A percentile compares a stretch with the other conserved stretches of the same genome.
Evolutionary conservation across 2,797 vertebrate species (phyloP).

Genomic region (Meda fulgida): DNA sequence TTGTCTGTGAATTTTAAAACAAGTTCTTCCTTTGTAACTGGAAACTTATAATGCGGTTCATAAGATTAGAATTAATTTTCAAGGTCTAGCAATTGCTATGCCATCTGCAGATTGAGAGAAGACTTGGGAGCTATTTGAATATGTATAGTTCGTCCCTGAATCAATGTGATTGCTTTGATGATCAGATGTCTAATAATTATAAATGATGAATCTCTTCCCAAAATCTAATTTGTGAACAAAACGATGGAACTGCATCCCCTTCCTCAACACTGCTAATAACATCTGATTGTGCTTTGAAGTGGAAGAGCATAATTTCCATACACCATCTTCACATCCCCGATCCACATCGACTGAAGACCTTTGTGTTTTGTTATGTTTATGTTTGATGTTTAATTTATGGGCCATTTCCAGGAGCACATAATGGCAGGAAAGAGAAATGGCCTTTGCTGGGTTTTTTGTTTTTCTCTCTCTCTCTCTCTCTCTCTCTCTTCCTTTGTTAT

Average conservation of each 20-base stretch:
- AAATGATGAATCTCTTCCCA: conserved; percentile 38
- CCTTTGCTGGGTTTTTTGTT: neutral
- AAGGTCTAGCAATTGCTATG: neutral
- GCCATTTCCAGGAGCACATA: neutral
- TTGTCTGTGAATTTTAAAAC: neutral
- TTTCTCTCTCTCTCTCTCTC: neutral
- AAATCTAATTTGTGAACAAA: conserved; percentile 29
- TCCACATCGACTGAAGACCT: conserved; percentile 8
- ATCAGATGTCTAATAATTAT: conserved; percentile 15
- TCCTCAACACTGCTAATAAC: neutral
- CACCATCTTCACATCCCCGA: conserved; percentile 44
- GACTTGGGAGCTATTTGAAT: neutral
- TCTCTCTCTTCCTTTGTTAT: neutral
- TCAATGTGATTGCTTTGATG: conserved; percentile 39
- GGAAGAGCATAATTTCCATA: conserved; percentile 39
- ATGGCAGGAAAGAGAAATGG: neutral
- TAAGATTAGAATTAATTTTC: neutral
- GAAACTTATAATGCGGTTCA: neutral
- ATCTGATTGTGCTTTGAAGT: conserved; percentile 5
- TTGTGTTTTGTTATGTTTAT: conserved; percentile 21
- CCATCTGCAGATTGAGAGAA: neutral
- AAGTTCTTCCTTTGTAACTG: neutral
- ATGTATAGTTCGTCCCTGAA: conserved; percentile 4
- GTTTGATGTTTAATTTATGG: conserved; percentile 26
- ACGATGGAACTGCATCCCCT: neutral